Evolutionary conservation across 2,113 vertebrate genomes (phyloP), one percentile per base, ranked within the genome.

Genomic region (Chitala chitala): DNA sequence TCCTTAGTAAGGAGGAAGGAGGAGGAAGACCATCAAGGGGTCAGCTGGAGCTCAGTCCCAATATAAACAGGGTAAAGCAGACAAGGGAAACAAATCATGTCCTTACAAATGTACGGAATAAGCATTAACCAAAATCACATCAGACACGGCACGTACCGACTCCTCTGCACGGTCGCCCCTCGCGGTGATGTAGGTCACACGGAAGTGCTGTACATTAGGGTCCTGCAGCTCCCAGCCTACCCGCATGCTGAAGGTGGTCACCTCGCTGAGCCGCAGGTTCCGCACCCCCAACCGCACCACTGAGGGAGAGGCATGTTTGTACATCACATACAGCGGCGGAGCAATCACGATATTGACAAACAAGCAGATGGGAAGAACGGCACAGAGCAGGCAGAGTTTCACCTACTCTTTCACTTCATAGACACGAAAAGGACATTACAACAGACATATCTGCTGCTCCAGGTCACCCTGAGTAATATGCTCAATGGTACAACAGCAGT

Each of bases 191-290:
- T 96, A 98, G 76, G 87, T 89, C 76, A 99, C 91, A 36, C 91
- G 86, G 84, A 95, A 98, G 55, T 94, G 92, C 5, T 84, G 90
- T 74, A 92, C 83, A 0, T 80, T 88, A 77, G 89, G 68, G 81
- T 94, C 92, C 0, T 83, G 84, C 33, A 89, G 81, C 73, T 93
- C 93, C 97, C 97, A 99, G 0, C 88, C 82, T 40, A 95, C 92
- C 38, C 86, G 86, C 76, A 99, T 79, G 61, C 97, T 99, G 78
- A 90, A 98, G 40, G 94, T 91, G 15, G 95, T 96, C 79, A 95
- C 92, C 15, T 94, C 94, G 24, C 92, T 91, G 54, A 99, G 79
- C 77, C 86, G 85, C 81, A 98, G 80, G 82, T 91, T 93, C 78
- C 88, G 91, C 83, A 96, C 89, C 44, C 90, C 93, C 42, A 84